Base-by-base conservation (phyloP, 2,797 vertebrate species). In the Gymnocypris eckloni region DNA sequence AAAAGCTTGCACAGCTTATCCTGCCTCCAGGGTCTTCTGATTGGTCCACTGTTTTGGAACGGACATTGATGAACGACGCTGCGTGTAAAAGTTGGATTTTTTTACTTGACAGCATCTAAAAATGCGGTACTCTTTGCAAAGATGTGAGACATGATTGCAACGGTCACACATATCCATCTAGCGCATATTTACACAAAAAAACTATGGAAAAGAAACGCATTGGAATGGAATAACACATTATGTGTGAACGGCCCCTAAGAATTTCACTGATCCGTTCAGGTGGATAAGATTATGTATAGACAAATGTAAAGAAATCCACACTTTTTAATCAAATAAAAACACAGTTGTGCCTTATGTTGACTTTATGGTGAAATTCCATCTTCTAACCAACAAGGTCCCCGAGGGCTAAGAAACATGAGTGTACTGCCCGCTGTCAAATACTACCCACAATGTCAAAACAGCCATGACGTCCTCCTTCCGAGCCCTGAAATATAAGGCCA, bases 401-500 rank as follows among this genome's bases (percentile, higher is more conserved):
- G 84, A 88, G 85, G 89, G 39, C 61, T 56, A 86, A 84, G 89
- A 89, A 88, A 89, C 71, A 25, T 89, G 88, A 83, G 73, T 33
- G 41, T 54, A 66, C 72, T 59, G 79, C 89, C 85, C 83, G 41
- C 79, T 56, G 86, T 83, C 90, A 91, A 81, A 86, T 75, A 82
- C 66, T 72, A 87, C 71, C 79, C 37, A 7, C 84, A 75, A 89
- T 88, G 87, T 91, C 91, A 93, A 92, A 93, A 92, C 85, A 72
- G 86, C 83, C 86, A 83, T 92, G 93, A 94, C 90, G 92, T 89
- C 91, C 87, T 90, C 83, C 87, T 88, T 91, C 89, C 89, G 86
- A 71, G 79, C 61, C 73, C 85, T 94, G 92, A 94, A 92, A 94
- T 93, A 95, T 90, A 79, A 89, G 88, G 89, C 92, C 89, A 93